Conservation (phyloP, 2,113 vertebrate species). For the Catharus fuscescens region DNA sequence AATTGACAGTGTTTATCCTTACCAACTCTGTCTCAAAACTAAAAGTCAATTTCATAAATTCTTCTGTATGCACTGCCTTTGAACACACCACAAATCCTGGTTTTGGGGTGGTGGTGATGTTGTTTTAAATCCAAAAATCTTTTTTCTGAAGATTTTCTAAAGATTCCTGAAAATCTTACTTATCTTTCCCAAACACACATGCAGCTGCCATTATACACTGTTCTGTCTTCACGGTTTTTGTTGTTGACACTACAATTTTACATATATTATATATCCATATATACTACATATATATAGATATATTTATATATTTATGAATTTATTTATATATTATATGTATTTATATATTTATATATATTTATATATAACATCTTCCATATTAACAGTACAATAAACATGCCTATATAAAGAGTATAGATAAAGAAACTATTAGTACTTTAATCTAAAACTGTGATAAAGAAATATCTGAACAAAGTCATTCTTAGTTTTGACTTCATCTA, state of each 20-base stretch:
- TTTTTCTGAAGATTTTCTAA: not conserved
- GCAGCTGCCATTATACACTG: not conserved
- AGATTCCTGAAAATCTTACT: not conserved
- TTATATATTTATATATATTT: no score
- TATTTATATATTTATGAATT: no score
- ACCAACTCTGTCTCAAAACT: not conserved
- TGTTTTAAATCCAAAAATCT: not conserved
- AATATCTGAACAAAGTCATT: not conserved
- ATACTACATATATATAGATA: no score
- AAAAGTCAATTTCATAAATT: not conserved
- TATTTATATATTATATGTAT: no score
- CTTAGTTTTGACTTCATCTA: not conserved
- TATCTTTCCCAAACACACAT: not conserved
- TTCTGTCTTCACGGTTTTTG: not conserved
- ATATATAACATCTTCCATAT: not conserved
- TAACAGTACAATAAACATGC: not conserved
- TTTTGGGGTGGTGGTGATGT: accelerated
- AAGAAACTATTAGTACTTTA: not conserved
- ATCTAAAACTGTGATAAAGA: not conserved
- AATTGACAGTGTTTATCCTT: not conserved
- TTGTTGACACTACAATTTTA: not conserved
- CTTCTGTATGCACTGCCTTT: not conserved
- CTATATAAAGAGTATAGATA: not conserved
- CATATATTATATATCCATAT: not conserved
- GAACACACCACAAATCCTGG: not conserved